Evolutionary conservation across 1,140 invertebrate species (phyloP).

Genomic region (Drosophila yakuba): DNA sequence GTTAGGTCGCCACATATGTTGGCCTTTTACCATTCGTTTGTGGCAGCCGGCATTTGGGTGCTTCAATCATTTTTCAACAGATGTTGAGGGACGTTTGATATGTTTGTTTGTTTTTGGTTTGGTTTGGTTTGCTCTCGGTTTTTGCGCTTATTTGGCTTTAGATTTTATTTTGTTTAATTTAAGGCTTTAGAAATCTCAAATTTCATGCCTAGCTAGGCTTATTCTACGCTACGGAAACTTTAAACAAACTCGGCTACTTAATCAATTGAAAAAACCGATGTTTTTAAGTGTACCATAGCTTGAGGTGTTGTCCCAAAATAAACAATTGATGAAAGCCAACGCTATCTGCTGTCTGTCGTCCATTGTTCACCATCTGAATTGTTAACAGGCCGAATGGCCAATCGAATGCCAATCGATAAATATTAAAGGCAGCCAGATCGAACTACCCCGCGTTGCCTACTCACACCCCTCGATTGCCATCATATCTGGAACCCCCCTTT

Average conservation of each 20-base stretch:
- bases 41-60: slow-evolving; percentile 12
- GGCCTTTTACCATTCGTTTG: slow-evolving; percentile 31
- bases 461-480: slow-evolving; percentile 1
- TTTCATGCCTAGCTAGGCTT: no score
- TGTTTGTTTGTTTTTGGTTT: slow-evolving; percentile 23
- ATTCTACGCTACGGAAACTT: no score
- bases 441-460: slow-evolving; percentile 14
- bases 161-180: slow-evolving; percentile 1
- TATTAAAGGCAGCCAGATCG: slow-evolving; percentile 64
- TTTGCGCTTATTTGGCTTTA: neutral
- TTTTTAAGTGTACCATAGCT: no score
- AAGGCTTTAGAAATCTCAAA: neutral
- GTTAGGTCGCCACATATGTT: slow-evolving; percentile 52
- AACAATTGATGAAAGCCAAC: neutral
- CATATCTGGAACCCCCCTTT: neutral
- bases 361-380: slow-evolving; percentile 6
- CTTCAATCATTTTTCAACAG: slow-evolving; percentile 40
- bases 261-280: no score
- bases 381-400: slow-evolving; percentile 70
- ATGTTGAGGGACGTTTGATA: slow-evolving; percentile 48
- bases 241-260: no score
- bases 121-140: neutral
- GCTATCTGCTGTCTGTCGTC: neutral
- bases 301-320: neutral
- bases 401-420: slow-evolving; percentile 78